Evolutionary conservation across 2,113 vertebrate species (phyloP).

Genomic region (Ictalurus furcatus): DNA sequence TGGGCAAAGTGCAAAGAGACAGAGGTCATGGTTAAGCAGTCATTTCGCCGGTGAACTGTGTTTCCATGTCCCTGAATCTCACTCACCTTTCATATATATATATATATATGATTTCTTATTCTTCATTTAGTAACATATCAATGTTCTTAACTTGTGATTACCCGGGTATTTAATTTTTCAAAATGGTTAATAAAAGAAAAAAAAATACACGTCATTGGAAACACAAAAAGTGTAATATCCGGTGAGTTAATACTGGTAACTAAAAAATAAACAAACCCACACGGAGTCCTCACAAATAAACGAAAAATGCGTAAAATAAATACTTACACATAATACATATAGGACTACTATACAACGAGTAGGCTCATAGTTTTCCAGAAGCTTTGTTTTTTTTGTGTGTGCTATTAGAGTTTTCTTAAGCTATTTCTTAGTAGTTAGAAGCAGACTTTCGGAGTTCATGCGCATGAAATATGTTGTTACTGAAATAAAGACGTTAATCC

Average conservation of each 20-base stretch:
- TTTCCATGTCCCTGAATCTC: conserved; percentile 34
- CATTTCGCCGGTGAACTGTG: conserved; percentile 16
- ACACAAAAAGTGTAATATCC: background rate
- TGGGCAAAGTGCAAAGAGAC: conserved; percentile 49
- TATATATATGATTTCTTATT: background rate
- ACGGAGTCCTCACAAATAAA: background rate
- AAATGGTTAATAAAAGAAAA: background rate
- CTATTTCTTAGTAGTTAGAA: background rate
- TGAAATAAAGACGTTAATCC: no score
- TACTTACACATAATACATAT: background rate
- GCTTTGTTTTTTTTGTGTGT: background rate
- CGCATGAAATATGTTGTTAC: background rate
- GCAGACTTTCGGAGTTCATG: background rate
- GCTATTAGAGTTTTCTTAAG: background rate
- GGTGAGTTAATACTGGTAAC: background rate
- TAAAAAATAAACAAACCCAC: background rate
- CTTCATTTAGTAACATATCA: background rate
- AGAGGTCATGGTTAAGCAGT: conserved; percentile 72
- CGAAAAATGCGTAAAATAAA: background rate
- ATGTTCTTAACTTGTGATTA: background rate
- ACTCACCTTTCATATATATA: background rate
- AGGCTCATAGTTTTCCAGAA: background rate
- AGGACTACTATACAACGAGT: background rate
- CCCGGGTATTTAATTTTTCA: background rate
- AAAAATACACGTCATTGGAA: background rate